Conservation (phyloP, 2,797 vertebrate genomes). For the Heterohyrax brucei region DNA sequence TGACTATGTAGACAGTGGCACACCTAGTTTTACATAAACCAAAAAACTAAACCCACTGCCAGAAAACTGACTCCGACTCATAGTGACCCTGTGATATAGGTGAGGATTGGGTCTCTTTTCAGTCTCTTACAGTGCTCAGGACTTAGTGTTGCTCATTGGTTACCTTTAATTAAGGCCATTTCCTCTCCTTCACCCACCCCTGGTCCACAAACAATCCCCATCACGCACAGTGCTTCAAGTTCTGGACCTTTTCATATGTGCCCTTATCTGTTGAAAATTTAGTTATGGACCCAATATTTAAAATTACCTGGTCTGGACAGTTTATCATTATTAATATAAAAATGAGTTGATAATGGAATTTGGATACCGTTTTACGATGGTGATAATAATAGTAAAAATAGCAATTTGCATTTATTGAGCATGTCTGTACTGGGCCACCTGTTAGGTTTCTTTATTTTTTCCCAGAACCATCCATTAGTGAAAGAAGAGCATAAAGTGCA, state of each 20-base stretch:
- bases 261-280: background rate
- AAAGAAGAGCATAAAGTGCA: conserved; percentile 32
- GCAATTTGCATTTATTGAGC: background rate
- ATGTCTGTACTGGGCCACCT: background rate
- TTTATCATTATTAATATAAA: conserved; percentile 6
- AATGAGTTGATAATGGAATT: background rate
- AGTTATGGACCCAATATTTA: background rate
- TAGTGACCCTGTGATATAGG: background rate
- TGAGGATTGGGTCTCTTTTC: background rate
- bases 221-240: background rate
- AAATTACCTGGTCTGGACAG: background rate
- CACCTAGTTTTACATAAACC: no score
- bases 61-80: no score
- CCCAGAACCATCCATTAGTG: background rate
- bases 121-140: background rate
- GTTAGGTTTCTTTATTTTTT: background rate
- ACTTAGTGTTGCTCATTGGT: background rate
- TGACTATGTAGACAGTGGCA: background rate
- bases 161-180: background rate
- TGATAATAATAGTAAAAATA: background rate
- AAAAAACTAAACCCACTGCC: no score
- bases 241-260: background rate
- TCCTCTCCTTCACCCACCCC: background rate
- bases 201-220: background rate
- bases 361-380: background rate